phyloP scores from a whole-genome alignment of 2,113 vertebrate species.

The Psittacula cyanocephala region DNA sequence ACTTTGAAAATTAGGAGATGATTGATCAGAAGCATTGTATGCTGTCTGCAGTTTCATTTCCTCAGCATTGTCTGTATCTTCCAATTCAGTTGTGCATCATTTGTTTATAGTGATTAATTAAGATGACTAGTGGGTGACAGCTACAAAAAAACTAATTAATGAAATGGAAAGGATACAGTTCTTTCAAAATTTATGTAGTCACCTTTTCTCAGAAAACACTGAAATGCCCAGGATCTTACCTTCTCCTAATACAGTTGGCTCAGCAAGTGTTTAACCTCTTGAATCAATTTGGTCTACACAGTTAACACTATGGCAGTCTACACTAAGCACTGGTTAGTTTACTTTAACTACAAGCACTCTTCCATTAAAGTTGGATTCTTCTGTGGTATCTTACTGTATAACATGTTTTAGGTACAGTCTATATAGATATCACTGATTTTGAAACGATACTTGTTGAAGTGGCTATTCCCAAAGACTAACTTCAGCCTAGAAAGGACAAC shows the following conservation, averaged over 20 bases:
- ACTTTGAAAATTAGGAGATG: conserved; percentile 52
- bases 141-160: conserved; percentile 24
- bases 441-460: neutral
- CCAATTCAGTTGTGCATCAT: neutral
- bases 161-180: neutral
- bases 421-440: neutral
- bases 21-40: conserved; percentile 39
- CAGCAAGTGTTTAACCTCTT: neutral
- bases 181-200: neutral
- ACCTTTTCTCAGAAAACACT: neutral
- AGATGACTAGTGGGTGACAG: neutral
- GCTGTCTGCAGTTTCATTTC: conserved; percentile 14
- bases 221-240: neutral
- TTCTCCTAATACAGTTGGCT: neutral
- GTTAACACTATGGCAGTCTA: neutral
- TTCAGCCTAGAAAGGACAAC: neutral
- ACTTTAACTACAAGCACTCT: neutral
- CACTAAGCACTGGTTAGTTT: neutral
- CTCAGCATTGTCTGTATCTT: neutral
- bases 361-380: neutral
- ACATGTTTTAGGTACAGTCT: neutral
- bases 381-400: neutral
- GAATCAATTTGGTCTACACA: neutral
- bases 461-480: neutral
- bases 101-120: conserved; percentile 41